A percentile compares a stretch with the other conserved stretches of the same genome.
Evolutionary conservation across 1,140 invertebrate species (phyloP).

Genomic region (Holcopasites calliopsidis): DNA sequence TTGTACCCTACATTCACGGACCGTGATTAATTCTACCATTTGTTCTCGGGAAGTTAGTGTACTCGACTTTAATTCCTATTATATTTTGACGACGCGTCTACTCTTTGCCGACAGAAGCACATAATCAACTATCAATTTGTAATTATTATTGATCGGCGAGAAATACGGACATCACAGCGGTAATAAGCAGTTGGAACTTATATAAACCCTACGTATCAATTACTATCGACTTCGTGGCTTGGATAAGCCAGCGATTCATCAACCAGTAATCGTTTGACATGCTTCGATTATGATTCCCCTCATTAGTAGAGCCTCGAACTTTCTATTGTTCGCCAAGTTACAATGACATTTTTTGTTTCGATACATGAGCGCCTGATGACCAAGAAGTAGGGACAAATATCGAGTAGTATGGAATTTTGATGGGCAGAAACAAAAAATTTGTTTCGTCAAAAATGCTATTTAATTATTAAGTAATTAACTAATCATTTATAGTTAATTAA

Average conservation of each 20-base stretch:
- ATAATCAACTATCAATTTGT: constrained; percentile 53
- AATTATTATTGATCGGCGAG: constrained; percentile 21
- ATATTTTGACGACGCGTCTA: background rate
- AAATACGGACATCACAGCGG: background rate
- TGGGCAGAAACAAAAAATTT: too few species aligned
- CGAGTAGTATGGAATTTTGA: too few species aligned
- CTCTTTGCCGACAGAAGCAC: background rate
- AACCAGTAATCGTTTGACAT: constrained; percentile 18
- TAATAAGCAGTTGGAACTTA: constrained; percentile 28
- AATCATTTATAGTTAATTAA: too few species aligned
- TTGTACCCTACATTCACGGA: background rate
- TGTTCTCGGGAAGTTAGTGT: background rate
- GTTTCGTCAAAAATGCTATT: too few species aligned
- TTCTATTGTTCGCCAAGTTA: background rate
- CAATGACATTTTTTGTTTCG: too few species aligned
- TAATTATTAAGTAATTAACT: too few species aligned
- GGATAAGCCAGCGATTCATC: background rate
- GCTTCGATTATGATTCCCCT: constrained; percentile 21
- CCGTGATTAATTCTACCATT: background rate
- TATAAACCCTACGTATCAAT: constrained; percentile 25
- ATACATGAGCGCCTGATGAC: too few species aligned
- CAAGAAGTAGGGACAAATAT: too few species aligned
- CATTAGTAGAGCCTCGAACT: background rate
- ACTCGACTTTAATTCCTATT: too few species aligned
- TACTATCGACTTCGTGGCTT: background rate